Base-by-base conservation (phyloP, 1,140 invertebrate genomes). In the Euwallacea similis region DNA sequence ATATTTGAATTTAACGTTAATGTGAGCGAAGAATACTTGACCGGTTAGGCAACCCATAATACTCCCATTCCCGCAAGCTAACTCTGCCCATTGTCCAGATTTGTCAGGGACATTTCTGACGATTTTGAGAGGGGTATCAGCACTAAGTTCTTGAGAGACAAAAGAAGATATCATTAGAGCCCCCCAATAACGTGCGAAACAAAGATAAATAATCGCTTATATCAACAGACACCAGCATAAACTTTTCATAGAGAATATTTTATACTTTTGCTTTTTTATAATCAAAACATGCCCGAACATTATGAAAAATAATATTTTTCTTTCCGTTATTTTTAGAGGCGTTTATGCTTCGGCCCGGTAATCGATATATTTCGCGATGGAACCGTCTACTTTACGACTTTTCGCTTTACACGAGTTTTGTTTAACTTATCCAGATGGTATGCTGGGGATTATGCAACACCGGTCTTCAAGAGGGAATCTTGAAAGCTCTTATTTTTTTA, bases 271-370 rank as follows among this genome's bases (percentile, higher is more conserved):
- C 41, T 44, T 59, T 67, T 67, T 67, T 67, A 59, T 67, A 67
- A 67, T 67, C 55, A 67, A 67, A 67, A 67, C 56, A 67, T 67
- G 55, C 16, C 43, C 42, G 43, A 67, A 44, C 56, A 58, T 67
- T 67, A 67, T 67, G 66, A 67, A 67, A 67, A 67, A 67, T 67
- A 69, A 69, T 69, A 69, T 69, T 69, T 69, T 69, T 61, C 67
- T 69, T 53, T 58, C 6, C 41, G 66, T 60, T 67, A 67, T 58
- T 67, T 67, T 46, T 67, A 46, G 66, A 42, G 50, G 15, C n/a
- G 54, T 68, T 68, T 60, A 68, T 42, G 42, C 44, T 47, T 58
- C 54, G 13, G 42, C 55, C 21, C 11, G 55, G 66, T 60, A 68
- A 50, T 68, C 54, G 66, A 46, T 42, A 47, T 63, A 63, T 15